Evolutionary conservation across 2,113 vertebrate genomes (phyloP).

Genomic region (Rallus limicola): DNA sequence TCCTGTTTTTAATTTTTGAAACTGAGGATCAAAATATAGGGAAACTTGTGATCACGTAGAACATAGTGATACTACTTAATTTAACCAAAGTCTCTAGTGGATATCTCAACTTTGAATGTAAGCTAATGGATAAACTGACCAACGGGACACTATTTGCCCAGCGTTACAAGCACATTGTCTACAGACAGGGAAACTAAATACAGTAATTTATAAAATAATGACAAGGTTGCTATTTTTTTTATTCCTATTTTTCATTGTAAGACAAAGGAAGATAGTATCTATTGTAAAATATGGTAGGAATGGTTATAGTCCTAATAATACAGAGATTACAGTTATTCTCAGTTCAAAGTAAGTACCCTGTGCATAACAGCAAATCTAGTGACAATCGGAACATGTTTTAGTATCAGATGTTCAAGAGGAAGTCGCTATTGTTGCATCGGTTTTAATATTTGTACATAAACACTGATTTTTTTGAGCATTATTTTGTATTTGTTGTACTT

Average conservation of each 20-base stretch:
- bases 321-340: constrained; percentile 63
- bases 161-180: constrained; percentile 79
- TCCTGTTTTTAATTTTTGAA: constrained; percentile 67
- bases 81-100: constrained; percentile 91
- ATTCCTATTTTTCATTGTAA: constrained; percentile 73
- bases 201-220: constrained; percentile 74
- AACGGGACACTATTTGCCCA: constrained; percentile 77
- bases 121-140: constrained; percentile 81
- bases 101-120: constrained; percentile 88
- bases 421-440: constrained; percentile 89
- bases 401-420: constrained; percentile 91
- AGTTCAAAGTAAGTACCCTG: constrained; percentile 65
- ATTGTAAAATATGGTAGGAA: constrained; percentile 67
- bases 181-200: constrained; percentile 71
- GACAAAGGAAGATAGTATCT: constrained; percentile 58
- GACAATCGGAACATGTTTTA: constrained; percentile 94
- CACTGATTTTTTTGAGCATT: constrained; percentile 97
- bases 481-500: constrained; percentile 99
- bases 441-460: constrained; percentile 99
- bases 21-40: constrained; percentile 66
- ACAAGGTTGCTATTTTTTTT: constrained; percentile 74
- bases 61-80: constrained; percentile 82
- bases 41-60: constrained; percentile 76
- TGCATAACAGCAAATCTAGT: constrained; percentile 82
- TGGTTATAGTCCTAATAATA: constrained; percentile 62